These are phyloP conservation scores for Pteronotus mesoamericanus DNA, from an alignment of 2,797 vertebrate genomes.

Conservation along the genomic window DNA sequence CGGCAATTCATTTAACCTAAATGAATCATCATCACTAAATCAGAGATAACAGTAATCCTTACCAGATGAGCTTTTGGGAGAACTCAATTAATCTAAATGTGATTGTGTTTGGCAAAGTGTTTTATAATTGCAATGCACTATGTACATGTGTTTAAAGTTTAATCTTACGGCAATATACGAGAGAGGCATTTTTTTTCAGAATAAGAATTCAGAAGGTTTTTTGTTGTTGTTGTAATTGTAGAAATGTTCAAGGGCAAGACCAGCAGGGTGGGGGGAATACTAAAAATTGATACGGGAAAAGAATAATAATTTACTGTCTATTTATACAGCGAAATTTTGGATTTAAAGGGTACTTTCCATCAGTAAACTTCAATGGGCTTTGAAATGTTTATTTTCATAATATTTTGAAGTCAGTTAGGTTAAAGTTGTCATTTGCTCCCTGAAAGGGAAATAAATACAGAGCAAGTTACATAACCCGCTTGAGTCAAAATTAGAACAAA, in stretches of 20 bases:
- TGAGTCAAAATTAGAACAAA: conserved; percentile 5
- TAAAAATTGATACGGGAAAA: conserved; percentile 43
- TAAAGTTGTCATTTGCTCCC: conserved; percentile 2
- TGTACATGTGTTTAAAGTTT: background rate
- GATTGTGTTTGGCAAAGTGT: background rate
- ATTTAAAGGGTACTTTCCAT: conserved; percentile 23
- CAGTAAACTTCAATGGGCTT: conserved; percentile 38
- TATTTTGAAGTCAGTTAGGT: conserved; percentile 27
- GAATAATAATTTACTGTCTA: background rate
- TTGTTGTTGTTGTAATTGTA: conserved; percentile 12
- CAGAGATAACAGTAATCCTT: background rate
- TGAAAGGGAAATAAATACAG: conserved; percentile 64
- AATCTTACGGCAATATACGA: background rate
- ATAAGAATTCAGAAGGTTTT: background rate
- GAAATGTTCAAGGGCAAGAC: background rate
- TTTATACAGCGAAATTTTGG: conserved; percentile 25
- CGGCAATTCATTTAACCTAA: background rate
- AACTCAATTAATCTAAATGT: background rate
- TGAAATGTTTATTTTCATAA: conserved; percentile 38
- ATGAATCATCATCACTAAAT: background rate
- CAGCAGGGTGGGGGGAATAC: background rate
- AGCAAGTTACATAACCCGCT: background rate
- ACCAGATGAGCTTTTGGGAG: background rate
- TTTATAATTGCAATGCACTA: background rate
- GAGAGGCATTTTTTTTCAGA: conserved; percentile 13